These are phyloP conservation scores for Temnothorax longispinosus DNA, from an alignment of 1,140 invertebrate species.

Conservation along the genomic window DNA sequence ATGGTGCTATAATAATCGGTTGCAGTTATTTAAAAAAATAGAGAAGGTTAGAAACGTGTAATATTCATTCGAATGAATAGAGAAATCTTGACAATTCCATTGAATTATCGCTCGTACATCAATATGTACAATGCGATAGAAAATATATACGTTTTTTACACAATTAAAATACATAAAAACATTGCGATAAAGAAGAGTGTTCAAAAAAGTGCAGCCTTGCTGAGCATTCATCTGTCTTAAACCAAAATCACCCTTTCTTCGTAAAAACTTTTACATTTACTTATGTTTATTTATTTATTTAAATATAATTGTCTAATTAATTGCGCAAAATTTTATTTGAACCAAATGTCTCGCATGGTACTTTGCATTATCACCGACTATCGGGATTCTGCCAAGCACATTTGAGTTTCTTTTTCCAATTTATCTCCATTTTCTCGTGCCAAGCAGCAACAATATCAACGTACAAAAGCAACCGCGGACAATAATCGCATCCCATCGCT, in stretches of 20 bases:
- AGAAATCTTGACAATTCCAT: background rate
- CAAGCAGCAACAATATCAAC: constrained; percentile 16
- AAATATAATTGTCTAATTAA: background rate
- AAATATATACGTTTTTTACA: background rate
- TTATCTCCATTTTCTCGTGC: background rate
- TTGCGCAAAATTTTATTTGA: background rate
- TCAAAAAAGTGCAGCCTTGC: background rate
- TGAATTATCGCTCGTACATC: background rate
- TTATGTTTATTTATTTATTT: background rate
- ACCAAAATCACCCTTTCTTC: background rate
- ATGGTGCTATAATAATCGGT: background rate
- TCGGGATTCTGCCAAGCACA: background rate
- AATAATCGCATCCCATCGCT: constrained; percentile 5
- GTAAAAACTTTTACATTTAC: background rate
- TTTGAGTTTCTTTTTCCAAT: background rate
- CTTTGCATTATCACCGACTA: background rate
- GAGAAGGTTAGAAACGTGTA: background rate
- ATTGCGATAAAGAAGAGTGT: background rate
- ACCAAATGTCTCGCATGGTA: background rate
- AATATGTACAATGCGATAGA: background rate
- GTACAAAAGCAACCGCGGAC: constrained; percentile 18
- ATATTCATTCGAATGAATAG: constrained; percentile 13
- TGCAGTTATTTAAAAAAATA: background rate
- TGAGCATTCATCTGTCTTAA: background rate
- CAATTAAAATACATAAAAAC: background rate